Evolutionary conservation across 2,888 invertebrate genomes (phyloP).

Genomic region (Mechanitis mazaeus): DNA sequence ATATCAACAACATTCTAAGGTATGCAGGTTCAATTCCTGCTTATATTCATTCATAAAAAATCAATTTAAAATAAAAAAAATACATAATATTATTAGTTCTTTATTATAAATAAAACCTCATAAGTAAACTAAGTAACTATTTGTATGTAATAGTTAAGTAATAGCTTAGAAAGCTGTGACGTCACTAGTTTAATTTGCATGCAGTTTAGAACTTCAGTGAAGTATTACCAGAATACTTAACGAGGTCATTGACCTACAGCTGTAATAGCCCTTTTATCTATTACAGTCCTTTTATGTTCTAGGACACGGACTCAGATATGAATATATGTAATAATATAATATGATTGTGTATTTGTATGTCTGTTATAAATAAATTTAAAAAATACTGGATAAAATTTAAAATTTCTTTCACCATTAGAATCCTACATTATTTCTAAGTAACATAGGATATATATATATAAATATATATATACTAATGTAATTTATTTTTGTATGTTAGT

Average conservation of each 20-base stretch:
- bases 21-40: not conserved
- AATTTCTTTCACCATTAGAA: too few relatives aligned
- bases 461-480: not conserved
- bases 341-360: too few relatives aligned
- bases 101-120: constrained; percentile 5
- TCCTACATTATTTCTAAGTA: constrained; percentile 20
- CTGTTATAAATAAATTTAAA: too few relatives aligned
- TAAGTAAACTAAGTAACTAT: not conserved
- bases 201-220: constrained; percentile 24
- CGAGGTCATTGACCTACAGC: constrained; percentile 52
- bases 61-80: too few relatives aligned
- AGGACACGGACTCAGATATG: too few relatives aligned
- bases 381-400: too few relatives aligned
- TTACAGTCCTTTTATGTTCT: not conserved
- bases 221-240: constrained; percentile 36
- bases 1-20: not conserved
- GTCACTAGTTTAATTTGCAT: constrained; percentile 30
- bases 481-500: not conserved
- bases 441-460: constrained; percentile 7
- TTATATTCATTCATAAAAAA: not conserved
- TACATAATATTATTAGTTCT: constrained; percentile 6
- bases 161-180: constrained; percentile 27
- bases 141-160: constrained; percentile 22
- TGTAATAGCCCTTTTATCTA: constrained; percentile 23
- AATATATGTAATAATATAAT: too few relatives aligned